Conservation (phyloP, 1,140 invertebrate species). For the Scaptomyza hsui region DNA sequence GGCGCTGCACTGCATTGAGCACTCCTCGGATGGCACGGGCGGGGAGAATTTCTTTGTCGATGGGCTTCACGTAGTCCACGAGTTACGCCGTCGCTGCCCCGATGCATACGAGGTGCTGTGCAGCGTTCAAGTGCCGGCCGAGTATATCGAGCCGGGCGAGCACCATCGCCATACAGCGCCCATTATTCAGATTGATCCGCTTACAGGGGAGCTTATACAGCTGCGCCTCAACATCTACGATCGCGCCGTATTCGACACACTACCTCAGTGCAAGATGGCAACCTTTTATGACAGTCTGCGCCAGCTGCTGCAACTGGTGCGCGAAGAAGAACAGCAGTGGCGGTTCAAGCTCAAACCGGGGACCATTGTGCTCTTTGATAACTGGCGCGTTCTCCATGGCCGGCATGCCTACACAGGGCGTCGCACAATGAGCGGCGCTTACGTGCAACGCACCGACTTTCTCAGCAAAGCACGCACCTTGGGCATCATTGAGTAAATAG, state of each 20-base stretch:
- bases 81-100: constrained; percentile 85
- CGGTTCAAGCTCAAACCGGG: constrained; percentile 87
- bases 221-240: constrained; percentile 89
- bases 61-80: constrained; percentile 87
- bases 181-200: constrained; percentile 85
- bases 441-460: constrained; percentile 87
- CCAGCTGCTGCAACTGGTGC: constrained; percentile 86
- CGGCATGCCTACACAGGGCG: constrained; percentile 87
- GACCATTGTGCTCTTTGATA: constrained; percentile 89
- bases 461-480: constrained; percentile 85
- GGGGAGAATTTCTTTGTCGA: constrained; percentile 89
- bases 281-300: constrained; percentile 87
- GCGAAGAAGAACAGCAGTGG: constrained; percentile 85
- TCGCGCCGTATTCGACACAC: constrained; percentile 86
- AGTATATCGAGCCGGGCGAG: constrained; percentile 87
- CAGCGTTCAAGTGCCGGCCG: constrained; percentile 86
- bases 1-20: constrained; percentile 88
- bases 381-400: constrained; percentile 90
- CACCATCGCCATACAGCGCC: constrained; percentile 85
- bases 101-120: constrained; percentile 86
- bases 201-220: constrained; percentile 85
- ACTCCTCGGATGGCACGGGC: constrained; percentile 85
- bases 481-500: constrained; percentile 82
- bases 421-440: constrained; percentile 86
- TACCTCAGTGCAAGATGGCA: constrained; percentile 84